Conservation (phyloP, 1,140 invertebrate species). For the Drosophila quadrilineata region DNA sequence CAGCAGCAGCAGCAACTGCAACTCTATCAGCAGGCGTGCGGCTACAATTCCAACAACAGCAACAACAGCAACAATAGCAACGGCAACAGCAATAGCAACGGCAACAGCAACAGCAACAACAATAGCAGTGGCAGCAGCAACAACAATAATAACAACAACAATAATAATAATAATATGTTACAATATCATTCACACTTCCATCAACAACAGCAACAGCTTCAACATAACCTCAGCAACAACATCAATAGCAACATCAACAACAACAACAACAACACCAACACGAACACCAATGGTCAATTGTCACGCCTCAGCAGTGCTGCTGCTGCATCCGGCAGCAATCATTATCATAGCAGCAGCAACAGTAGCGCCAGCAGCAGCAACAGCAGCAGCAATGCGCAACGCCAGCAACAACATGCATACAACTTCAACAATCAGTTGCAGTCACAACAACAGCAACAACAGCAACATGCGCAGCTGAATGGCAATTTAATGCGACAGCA, state of each 20-base stretch:
- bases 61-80: conserved; percentile 33
- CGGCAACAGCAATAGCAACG: conserved; percentile 41
- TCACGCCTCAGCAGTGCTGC: conserved; percentile 16
- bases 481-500: conserved; percentile 1
- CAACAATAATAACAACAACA: conserved; percentile 37
- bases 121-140: conserved; percentile 9
- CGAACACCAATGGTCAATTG: conserved; percentile 4
- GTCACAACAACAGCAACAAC: conserved; percentile 6
- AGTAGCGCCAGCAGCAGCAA: background rate
- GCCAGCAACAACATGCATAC: background rate
- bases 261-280: conserved; percentile 5
- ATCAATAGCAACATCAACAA: conserved; percentile 16
- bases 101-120: conserved; percentile 30
- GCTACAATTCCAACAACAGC: conserved; percentile 44
- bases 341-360: background rate
- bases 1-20: conserved; percentile 73
- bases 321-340: conserved; percentile 7
- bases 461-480: no score
- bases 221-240: background rate
- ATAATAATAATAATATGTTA: conserved; percentile 19
- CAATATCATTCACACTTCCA: conserved; percentile 7
- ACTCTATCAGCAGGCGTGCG: conserved; percentile 64
- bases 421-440: conserved; percentile 7
- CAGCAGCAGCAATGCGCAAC: conserved; percentile 8
- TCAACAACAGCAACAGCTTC: conserved; percentile 24